These are phyloP conservation scores for Plutomurus gul DNA, from an alignment of 1,140 invertebrate species.

Conservation along the genomic window DNA sequence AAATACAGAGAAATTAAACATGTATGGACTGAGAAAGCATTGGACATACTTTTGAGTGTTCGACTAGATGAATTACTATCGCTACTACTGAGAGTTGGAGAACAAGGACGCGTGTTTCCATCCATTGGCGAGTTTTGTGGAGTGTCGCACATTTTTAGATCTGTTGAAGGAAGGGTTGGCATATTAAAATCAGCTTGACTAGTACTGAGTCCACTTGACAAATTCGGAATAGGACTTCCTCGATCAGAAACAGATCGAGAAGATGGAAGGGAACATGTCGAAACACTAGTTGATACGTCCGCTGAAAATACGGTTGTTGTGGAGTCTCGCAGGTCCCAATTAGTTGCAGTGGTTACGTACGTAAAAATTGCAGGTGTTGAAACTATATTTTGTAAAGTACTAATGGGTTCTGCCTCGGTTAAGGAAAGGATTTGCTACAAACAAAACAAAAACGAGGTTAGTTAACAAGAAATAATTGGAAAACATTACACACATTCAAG, in stretches of 20 bases:
- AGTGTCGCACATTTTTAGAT: slow-evolving; percentile 48
- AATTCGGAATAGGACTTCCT: neutral
- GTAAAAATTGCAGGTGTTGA: slow-evolving; percentile 51
- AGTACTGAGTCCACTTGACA: slow-evolving; percentile 4
- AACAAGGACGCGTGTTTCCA: slow-evolving; percentile 47
- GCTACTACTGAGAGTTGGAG: slow-evolving; percentile 20
- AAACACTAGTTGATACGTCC: slow-evolving; percentile 37
- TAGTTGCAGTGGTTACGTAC: slow-evolving; percentile 48
- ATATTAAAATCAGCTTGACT: neutral
- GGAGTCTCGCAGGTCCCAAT: slow-evolving; percentile 41
- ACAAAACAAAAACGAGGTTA: neutral
- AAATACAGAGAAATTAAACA: slow-evolving; percentile 3
- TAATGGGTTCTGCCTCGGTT: slow-evolving; percentile 36
- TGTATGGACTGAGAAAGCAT: no score
- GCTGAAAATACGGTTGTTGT: slow-evolving; percentile 51
- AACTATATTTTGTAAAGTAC: slow-evolving; percentile 38
- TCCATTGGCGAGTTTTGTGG: slow-evolving; percentile 51
- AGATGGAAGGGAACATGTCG: slow-evolving; percentile 38
- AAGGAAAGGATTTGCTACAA: slow-evolving; percentile 42
- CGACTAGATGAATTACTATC: slow-evolving; percentile 26
- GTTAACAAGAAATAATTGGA: no score
- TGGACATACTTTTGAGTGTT: slow-evolving; percentile 52
- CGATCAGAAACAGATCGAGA: neutral
- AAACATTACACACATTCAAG: no score
- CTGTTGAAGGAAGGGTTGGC: neutral